phyloP scores from a whole-genome alignment of 2,113 vertebrate species.

The Dendrocopos noguchii region DNA sequence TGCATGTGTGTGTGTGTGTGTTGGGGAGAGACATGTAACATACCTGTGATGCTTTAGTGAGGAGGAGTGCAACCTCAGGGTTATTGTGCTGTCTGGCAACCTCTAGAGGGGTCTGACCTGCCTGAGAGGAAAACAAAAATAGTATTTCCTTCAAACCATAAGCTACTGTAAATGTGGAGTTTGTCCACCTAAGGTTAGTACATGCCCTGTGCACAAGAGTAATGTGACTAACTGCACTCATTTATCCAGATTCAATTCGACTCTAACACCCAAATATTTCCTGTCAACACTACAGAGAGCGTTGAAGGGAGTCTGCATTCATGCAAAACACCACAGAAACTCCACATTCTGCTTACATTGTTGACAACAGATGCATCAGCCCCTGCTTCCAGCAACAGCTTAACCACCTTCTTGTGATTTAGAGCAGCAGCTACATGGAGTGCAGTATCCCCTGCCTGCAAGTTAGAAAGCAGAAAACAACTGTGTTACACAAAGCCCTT shows the following conservation, averaged over 20 bases:
- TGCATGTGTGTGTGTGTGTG: neutral
- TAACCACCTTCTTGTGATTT: conserved; percentile 94
- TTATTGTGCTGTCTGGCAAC: conserved; percentile 91
- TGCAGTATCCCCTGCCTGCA: conserved; percentile 90
- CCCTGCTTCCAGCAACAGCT: conserved; percentile 92
- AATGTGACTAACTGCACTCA: neutral
- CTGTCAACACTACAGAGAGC: neutral
- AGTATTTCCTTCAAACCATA: neutral
- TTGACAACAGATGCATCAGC: conserved; percentile 86
- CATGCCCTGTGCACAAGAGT: neutral
- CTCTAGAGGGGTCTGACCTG: conserved; percentile 90
- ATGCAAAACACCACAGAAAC: neutral
- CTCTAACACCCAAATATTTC: neutral
- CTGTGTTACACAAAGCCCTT: neutral
- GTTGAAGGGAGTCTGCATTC: neutral
- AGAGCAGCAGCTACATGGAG: conserved; percentile 92
- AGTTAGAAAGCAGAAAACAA: conserved; percentile 53
- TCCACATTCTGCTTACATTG: conserved; percentile 79
- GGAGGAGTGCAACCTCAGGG: conserved; percentile 90
- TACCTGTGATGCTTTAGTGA: conserved; percentile 96
- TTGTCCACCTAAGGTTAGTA: neutral
- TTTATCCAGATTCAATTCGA: neutral
- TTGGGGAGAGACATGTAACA: neutral
- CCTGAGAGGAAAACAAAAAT: conserved; percentile 69
- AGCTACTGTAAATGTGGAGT: neutral